phyloP scores from a whole-genome alignment of 2,888 invertebrate species.

The Branchipolynoe longqiensis region DNA sequence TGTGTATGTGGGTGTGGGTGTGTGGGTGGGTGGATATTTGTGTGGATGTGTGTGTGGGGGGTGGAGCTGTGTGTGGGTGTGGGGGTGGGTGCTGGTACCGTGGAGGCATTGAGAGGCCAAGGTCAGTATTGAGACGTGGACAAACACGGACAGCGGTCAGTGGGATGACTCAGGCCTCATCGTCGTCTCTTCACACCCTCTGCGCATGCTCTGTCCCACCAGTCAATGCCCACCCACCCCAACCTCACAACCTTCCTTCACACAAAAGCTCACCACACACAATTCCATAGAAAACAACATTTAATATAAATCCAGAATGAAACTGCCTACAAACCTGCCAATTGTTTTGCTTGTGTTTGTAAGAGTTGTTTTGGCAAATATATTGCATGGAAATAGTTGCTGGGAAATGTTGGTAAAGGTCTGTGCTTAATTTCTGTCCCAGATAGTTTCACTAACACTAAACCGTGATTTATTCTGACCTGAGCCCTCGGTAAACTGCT shows the following conservation, averaged over 20 bases:
- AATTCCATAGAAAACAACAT: neutral
- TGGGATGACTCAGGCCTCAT: conserved; percentile 12
- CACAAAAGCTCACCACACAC: neutral
- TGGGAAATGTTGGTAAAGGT: too few relatives aligned
- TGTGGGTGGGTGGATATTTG: neutral
- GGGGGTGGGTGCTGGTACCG: neutral
- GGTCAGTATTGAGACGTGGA: conserved; percentile 37
- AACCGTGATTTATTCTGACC: too few relatives aligned
- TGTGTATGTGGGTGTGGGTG: neutral
- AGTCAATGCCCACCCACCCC: too few relatives aligned
- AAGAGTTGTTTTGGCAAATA: too few relatives aligned
- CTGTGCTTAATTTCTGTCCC: too few relatives aligned
- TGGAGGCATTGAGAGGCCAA: neutral
- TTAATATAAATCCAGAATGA: neutral
- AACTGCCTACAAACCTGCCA: neutral
- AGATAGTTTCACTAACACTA: too few relatives aligned
- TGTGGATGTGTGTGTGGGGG: neutral
- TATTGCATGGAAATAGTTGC: too few relatives aligned
- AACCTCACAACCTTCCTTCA: neutral
- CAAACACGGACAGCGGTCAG: conserved; percentile 2
- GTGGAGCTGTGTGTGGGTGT: neutral
- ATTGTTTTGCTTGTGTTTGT: too few relatives aligned
- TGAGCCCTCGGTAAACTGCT: too few relatives aligned
- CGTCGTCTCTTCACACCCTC: neutral
- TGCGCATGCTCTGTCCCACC: too few relatives aligned